A percentile compares a stretch with the other conserved stretches of the same genome.
These are phyloP conservation scores for Brassicogethes aeneus DNA, from an alignment of 2,888 invertebrate genomes.

Conservation along the genomic window DNA sequence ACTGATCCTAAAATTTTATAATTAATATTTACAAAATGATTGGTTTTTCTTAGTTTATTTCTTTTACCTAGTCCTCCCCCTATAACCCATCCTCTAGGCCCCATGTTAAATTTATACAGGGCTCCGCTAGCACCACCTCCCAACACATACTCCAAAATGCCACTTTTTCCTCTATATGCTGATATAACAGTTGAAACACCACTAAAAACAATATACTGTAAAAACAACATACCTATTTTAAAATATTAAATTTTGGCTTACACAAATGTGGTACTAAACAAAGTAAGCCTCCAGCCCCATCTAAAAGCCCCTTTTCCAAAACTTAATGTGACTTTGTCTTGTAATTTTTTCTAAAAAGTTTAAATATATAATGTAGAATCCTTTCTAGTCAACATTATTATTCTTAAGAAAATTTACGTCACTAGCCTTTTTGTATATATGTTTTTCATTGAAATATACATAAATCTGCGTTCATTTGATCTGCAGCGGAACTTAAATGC, in stretches of 20 bases:
- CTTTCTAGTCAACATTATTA: too few species aligned
- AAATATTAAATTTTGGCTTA: slow-evolving; percentile 35
- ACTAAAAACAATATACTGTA: slow-evolving; percentile 41
- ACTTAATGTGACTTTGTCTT: slow-evolving; percentile 57
- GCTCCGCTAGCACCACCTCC: slow-evolving; percentile 60
- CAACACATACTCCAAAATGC: slow-evolving; percentile 55
- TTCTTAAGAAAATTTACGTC: too few species aligned
- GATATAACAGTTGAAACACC: slow-evolving; percentile 53
- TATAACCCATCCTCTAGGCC: slow-evolving; percentile 57
- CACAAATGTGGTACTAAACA: slow-evolving; percentile 63
- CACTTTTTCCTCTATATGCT: slow-evolving; percentile 57
- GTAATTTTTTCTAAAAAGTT: slow-evolving; percentile 53
- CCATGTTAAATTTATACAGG: slow-evolving; percentile 58
- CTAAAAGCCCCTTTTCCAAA: slow-evolving; percentile 64
- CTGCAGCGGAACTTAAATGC: too few species aligned
- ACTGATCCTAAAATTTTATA: slow-evolving; percentile 45
- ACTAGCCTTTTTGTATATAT: too few species aligned
- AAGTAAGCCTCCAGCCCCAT: slow-evolving; percentile 59
- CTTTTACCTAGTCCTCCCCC: slow-evolving; percentile 56
- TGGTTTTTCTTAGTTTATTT: neutral
- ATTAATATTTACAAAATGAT: neutral
- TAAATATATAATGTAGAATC: slow-evolving; percentile 5
- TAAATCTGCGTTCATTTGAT: too few species aligned
- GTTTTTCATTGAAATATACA: too few species aligned
- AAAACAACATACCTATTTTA: neutral